phyloP scores from a whole-genome alignment of 2,113 vertebrate genomes.

The Atractosteus spatula region DNA sequence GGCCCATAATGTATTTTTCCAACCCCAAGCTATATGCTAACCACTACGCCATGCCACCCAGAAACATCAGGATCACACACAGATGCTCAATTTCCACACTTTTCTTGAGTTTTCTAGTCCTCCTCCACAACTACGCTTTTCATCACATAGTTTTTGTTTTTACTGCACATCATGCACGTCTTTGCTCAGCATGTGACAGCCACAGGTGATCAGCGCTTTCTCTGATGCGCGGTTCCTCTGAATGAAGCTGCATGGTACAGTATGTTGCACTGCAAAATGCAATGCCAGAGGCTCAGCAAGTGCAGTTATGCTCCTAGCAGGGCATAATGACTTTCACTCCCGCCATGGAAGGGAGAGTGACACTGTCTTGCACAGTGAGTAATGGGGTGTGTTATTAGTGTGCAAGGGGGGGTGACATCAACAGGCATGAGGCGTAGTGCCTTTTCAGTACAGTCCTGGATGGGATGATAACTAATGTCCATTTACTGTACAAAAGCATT shows the following conservation, averaged over 20 bases:
- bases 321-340: background rate
- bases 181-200: too few species aligned
- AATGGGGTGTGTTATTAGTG: conserved; percentile 36
- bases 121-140: too few species aligned
- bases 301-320: background rate
- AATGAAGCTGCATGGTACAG: too few species aligned
- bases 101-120: too few species aligned
- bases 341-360: conserved; percentile 18
- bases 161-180: too few species aligned
- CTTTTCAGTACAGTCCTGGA: conserved; percentile 16
- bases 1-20: too few species aligned
- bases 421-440: conserved; percentile 33
- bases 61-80: too few species aligned
- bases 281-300: conserved; percentile 17
- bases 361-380: conserved; percentile 12
- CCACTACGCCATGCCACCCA: too few species aligned
- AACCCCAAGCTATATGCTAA: too few species aligned
- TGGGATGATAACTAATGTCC: conserved; percentile 32
- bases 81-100: too few species aligned
- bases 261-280: background rate
- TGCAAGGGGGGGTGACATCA: conserved; percentile 26
- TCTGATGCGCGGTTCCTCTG: background rate
- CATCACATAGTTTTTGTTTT: too few species aligned
- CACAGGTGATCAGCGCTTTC: too few species aligned
- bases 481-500: conserved; percentile 33